A percentile compares a stretch with the other conserved stretches of the same genome.
Evolutionary conservation across 1,140 invertebrate genomes (phyloP).

Genomic region (Polypedilum vanderplanki): DNA sequence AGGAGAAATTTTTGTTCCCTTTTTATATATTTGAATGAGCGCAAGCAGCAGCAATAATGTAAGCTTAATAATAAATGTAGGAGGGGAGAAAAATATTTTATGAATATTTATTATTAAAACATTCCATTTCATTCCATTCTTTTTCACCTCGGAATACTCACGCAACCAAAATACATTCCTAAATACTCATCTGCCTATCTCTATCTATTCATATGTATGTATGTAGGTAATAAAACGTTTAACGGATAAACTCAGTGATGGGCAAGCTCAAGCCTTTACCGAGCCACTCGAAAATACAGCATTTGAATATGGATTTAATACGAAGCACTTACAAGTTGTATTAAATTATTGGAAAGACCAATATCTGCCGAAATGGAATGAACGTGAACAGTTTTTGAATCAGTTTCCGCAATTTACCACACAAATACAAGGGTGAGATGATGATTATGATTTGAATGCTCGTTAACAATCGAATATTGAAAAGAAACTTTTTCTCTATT

Average conservation of each 20-base stretch:
- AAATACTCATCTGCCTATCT: neutral
- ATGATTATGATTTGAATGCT: neutral
- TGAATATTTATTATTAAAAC: slow-evolving; percentile 7
- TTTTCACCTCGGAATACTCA: neutral
- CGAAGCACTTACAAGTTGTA: slow-evolving; percentile 56
- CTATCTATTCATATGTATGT: neutral
- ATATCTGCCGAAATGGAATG: slow-evolving; percentile 60
- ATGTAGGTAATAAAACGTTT: slow-evolving; percentile 55
- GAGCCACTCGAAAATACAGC: slow-evolving; percentile 58
- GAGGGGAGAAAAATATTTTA: neutral
- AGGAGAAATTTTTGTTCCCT: neutral
- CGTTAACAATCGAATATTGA: too few relatives aligned
- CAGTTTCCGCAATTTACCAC: slow-evolving; percentile 65
- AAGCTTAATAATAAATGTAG: too few relatives aligned
- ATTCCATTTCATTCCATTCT: neutral
- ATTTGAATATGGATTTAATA: slow-evolving; percentile 74
- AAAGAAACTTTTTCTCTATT: slow-evolving; percentile 24
- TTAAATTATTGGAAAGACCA: slow-evolving; percentile 64
- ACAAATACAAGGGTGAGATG: slow-evolving; percentile 53
- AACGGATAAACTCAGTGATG: slow-evolving; percentile 50
- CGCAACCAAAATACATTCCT: slow-evolving; percentile 23
- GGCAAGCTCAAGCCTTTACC: slow-evolving; percentile 48
- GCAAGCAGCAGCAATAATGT: too few relatives aligned
- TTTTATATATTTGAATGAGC: too few relatives aligned
- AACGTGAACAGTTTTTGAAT: slow-evolving; percentile 61